Percentiles rank a stretch among this genome's conserved stretches.
Evolutionary conservation across 2,113 vertebrate genomes (phyloP).

Genomic region (Mionectes macconnelli): DNA sequence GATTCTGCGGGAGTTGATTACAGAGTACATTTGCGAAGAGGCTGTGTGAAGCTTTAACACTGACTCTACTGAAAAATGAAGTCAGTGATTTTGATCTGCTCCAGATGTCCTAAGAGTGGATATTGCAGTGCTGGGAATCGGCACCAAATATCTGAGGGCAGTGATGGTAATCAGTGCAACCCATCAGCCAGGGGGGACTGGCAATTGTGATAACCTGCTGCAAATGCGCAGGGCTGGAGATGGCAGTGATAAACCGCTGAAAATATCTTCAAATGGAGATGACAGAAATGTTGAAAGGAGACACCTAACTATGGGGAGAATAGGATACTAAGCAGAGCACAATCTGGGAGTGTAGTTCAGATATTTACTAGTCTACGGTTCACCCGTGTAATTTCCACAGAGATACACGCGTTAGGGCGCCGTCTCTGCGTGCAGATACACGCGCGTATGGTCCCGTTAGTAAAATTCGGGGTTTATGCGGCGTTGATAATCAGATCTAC

Average conservation of each 20-base stretch:
- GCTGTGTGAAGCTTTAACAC: conserved; percentile 77
- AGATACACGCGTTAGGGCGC: background rate
- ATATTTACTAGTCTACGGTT: background rate
- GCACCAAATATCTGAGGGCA: conserved; percentile 87
- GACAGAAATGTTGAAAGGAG: conserved; percentile 72
- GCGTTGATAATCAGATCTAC: background rate
- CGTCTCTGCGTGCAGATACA: background rate
- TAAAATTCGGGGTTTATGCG: background rate
- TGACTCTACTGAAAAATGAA: conserved; percentile 81
- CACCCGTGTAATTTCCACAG: conserved; percentile 17
- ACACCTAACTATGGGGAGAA: conserved; percentile 59
- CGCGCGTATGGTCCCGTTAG: background rate
- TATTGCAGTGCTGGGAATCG: conserved; percentile 84
- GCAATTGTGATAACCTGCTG: conserved; percentile 89
- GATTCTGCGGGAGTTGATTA: conserved; percentile 13
- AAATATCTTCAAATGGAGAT: conserved; percentile 73
- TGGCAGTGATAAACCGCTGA: conserved; percentile 73
- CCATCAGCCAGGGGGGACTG: conserved; percentile 84
- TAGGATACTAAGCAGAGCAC: conserved; percentile 51
- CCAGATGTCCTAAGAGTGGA: conserved; percentile 89
- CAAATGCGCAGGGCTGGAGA: conserved; percentile 82
- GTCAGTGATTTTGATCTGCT: conserved; percentile 88
- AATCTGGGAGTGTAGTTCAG: conserved; percentile 18
- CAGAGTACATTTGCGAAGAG: conserved; percentile 54
- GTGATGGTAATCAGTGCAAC: conserved; percentile 87